Evolutionary conservation across 2,888 invertebrate species (phyloP), one percentile per base, ranked within the genome.

Genomic region (Cheilosia soror): DNA sequence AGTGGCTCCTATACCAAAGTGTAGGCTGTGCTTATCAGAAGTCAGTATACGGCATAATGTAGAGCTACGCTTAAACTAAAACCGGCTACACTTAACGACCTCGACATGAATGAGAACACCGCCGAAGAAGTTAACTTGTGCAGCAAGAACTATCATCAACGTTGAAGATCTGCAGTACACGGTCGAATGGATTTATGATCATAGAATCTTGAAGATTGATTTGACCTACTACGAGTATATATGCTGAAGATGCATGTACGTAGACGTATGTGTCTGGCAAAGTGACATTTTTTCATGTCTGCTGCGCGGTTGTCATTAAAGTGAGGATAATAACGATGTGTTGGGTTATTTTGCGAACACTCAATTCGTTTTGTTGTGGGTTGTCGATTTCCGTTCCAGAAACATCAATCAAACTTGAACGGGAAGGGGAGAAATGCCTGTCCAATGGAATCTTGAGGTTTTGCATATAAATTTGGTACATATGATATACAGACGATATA

Each of bases 51-150:
- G 20, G 20, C 20, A 20, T 20, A 7, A 2, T 27, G 27, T 55
- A 65, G 25, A 58, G 40, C 40, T 47, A 40, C 47, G 15, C 37
- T 57, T 55, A 29, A 25, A 33, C 20, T 47, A 0, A 53, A 85
- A 85, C 85, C 76, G 85, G 85, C 84, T 75, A 68, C 42, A 37
- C 11, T 25, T 71, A 60, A 75, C 80, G 84, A 80, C 80, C 65
- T 71, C 65, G 72, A 85, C 66, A 80, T 80, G 66, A 77, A 81
- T 62, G 47, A 51, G 71, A 58, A 58, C 57, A 44, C 13, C 49
- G 27, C 25, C 55, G 27, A n/a, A 25, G n/a, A 25, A 27, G 44
- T 49, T 37, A 29, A 60, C 42, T 49, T 51, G 57, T 37, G 53
- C 55, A 58, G 27, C 65, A 53, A 53, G 42, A 65, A 51, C 25